Evolutionary conservation across 2,113 vertebrate species (phyloP), one percentile per base, ranked within the genome.

Genomic region (Salvator merianae): DNA sequence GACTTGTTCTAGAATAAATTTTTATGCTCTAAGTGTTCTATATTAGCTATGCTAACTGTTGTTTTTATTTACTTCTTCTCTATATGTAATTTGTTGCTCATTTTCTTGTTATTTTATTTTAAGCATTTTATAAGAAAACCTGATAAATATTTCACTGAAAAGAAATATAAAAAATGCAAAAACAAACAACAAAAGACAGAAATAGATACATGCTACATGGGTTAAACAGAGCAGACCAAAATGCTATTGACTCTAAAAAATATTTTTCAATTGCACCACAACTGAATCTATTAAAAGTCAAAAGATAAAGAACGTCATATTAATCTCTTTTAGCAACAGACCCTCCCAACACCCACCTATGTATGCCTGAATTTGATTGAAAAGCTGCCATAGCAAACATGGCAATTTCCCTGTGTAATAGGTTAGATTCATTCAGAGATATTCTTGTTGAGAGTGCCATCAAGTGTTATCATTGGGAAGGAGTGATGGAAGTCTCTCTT

Each of bases 381-480:
- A 36, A 81, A 55, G 79, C 50, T 32, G 28, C 22, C 70, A n/a
- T 62, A 24, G 14, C 22, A 59, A 81, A 71, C 22, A 34, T 59
- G 28, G 43, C 32, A 36, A 63, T n/a, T 32, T 10, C 28, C 28
- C 70, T 73, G 55, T 26, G 38, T 43, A 63, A 74, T 36, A 55
- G 55, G 55, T 72, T 73, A 79, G 59, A 73, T 72, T 72, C 36
- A 73, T 72, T 72, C 36, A 72, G n/a, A 28, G 68, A 85, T 85
- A 85, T 36, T 79, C 38, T 85, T 85, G 83, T 77, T 30, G 38
- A 85, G 83, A 85, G 38, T 85, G 83, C 83, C 83, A 85, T 79
- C 83, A 85, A 79, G 83, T 79, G 83, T 85, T 79, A 85, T 73
- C 59, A 14, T n/a, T 65, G 43, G 83, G 83, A 79, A 79, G 55